phyloP scores from a whole-genome alignment of 1,140 invertebrate species.

The Ips typographus region DNA sequence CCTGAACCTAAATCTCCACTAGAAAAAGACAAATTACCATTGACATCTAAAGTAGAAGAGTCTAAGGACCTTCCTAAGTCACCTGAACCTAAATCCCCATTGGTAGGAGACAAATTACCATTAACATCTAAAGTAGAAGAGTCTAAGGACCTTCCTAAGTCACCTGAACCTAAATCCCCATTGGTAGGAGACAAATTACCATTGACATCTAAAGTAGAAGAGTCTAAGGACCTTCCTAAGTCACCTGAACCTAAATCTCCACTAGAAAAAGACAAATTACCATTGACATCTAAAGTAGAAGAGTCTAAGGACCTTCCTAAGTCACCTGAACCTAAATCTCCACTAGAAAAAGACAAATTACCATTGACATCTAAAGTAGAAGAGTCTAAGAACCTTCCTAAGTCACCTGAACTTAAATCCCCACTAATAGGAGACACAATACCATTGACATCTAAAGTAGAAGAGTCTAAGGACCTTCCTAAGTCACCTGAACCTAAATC shows the following conservation, averaged over 20 bases:
- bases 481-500: neutral
- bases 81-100: neutral
- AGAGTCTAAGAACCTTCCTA: neutral
- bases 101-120: neutral
- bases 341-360: neutral
- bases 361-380: neutral
- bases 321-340: neutral
- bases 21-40: neutral
- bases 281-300: neutral
- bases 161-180: neutral
- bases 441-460: neutral
- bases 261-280: neutral
- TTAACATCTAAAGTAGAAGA: neutral
- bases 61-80: neutral
- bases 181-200: neutral
- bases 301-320: neutral
- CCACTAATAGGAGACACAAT: neutral
- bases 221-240: neutral
- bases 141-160: neutral
- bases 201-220: neutral
- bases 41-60: neutral
- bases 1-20: neutral
- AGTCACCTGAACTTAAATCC: neutral
- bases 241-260: neutral
- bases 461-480: neutral